A percentile compares a stretch with the other conserved stretches of the same genome.
Evolutionary conservation across 92 coral and sea anemone genomes (phyloP).

Genomic region (Porites cylindrica): DNA sequence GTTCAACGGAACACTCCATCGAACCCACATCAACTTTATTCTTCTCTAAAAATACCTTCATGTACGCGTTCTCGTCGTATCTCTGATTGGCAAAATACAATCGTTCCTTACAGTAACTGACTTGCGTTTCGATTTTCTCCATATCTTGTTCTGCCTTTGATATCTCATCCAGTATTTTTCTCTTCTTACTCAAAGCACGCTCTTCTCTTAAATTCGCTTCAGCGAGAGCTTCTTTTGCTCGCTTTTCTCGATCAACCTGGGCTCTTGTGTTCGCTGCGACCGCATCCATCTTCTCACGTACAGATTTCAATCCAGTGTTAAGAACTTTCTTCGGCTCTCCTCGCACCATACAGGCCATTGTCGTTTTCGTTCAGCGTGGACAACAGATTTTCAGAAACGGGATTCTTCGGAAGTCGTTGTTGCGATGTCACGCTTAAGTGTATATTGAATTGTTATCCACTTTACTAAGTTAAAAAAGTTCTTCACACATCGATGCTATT

Average conservation of each 20-base stretch:
- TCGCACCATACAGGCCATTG: conserved; percentile 26
- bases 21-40: conserved; percentile 64
- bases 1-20: conserved; percentile 40
- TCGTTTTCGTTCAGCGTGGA: not conserved
- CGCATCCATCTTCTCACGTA: conserved; percentile 66
- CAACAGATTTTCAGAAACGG: not conserved
- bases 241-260: conserved; percentile 50
- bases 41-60: conserved; percentile 55
- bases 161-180: conserved; percentile 61
- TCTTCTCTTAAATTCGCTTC: conserved; percentile 60
- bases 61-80: conserved; percentile 57
- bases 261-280: conserved; percentile 34
- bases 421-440: conserved; percentile 7
- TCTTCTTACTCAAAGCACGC: conserved; percentile 55
- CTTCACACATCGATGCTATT: conserved; percentile 5
- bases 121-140: conserved; percentile 60
- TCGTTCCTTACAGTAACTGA: conserved; percentile 59
- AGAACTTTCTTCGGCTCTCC: conserved; percentile 15
- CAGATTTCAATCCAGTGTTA: conserved; percentile 6
- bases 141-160: conserved; percentile 53
- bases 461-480: conserved; percentile 12
- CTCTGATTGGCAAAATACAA: conserved; percentile 59
- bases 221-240: conserved; percentile 56
- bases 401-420: conserved; percentile 6
- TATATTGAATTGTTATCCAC: conserved; percentile 11